Base-by-base conservation (phyloP, 2,888 invertebrate species). In the Drosophila picticornis region DNA sequence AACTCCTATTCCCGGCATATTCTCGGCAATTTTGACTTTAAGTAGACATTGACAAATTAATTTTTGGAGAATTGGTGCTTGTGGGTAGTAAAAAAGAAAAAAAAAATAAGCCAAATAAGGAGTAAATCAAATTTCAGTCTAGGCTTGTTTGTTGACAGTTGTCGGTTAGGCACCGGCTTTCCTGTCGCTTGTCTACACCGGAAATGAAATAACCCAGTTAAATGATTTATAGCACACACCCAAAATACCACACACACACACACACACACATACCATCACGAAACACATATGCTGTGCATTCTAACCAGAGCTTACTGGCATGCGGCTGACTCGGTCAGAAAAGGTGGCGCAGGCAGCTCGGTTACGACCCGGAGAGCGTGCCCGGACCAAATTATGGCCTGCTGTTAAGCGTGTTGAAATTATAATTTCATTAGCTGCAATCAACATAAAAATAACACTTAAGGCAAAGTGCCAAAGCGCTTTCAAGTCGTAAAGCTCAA, bases 201-300 rank as follows among this genome's bases (percentile, higher is more conserved):
- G 85, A 90, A 86, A 86, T 86, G 90, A 90, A 86, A 90, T 89
- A 90, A 90, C 86, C 86, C 90, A 90, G 90, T 90, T 89, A 90
- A 87, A 87, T 87, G 90, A 90, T 90, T 90, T 89, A 87, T 84
- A 74, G 63, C 65, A 48, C 60, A 73, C 56, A 63, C 60, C 52
- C 64, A 63, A 65, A 34, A 34, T 11, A 63, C 52, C 29, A 50
- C 27, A 50, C 22, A 43, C 6, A 22, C 53, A 52, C 34, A 34
- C 32, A 57, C 32, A 50, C 27, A 46, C 31, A 52, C 43, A 62
- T 27, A 27, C 48, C 29, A 10, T 63, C 16, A 61, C 53, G 38
- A 2, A 48, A 9, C 29, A 62, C 65, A 69, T 79, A 75, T 83
- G 80, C 38, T 52, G 68, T 61, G 56, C 74, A 62, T 76, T 80